A percentile compares a stretch with the other conserved stretches of the same genome.
phyloP scores from a whole-genome alignment of 2,113 vertebrate species.

The Semnopithecus entellus region DNA sequence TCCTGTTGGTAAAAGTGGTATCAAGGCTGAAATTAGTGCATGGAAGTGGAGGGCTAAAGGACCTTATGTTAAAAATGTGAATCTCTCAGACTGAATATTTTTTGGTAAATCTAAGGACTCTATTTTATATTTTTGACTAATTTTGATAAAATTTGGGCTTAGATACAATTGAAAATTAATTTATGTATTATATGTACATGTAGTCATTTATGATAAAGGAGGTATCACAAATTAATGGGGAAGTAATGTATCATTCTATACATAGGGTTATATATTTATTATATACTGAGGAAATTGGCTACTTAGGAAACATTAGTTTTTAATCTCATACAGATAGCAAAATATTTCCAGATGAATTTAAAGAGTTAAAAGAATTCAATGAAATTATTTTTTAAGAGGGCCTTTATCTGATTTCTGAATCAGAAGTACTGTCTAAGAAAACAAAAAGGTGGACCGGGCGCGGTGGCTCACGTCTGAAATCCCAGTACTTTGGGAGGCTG shows the following conservation, averaged over 20 bases:
- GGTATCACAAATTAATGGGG: background rate
- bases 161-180: background rate
- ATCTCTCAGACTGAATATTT: background rate
- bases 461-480: no score
- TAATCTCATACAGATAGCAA: background rate
- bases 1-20: background rate
- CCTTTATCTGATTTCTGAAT: constrained; percentile 21
- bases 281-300: background rate
- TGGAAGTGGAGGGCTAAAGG: background rate
- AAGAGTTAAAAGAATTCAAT: background rate
- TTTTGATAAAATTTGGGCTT: constrained; percentile 37
- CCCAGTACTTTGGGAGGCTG: no score
- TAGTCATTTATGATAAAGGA: background rate
- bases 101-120: background rate
- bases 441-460: background rate
- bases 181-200: background rate
- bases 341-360: constrained; percentile 23
- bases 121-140: background rate
- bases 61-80: background rate
- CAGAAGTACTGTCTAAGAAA: constrained; percentile 7
- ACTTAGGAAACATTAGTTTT: background rate
- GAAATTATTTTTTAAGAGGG: background rate
- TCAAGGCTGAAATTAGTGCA: constrained; percentile 10
- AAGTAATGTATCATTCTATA: background rate
- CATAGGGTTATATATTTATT: background rate